phyloP scores from a whole-genome alignment of 2,113 vertebrate species.

The Dromaius novaehollandiae region DNA sequence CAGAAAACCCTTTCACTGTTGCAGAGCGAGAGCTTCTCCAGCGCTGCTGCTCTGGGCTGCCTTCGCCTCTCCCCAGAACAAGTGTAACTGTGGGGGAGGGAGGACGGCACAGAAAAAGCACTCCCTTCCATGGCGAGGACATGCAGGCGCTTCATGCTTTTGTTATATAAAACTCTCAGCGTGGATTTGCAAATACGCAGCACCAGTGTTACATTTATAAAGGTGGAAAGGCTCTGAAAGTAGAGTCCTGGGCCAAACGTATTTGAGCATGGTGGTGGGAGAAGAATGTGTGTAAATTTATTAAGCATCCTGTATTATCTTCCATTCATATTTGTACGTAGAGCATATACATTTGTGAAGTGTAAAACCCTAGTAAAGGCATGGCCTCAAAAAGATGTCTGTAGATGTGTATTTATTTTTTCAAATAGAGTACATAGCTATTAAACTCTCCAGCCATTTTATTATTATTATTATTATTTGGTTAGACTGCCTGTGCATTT shows the following conservation, averaged over 20 bases:
- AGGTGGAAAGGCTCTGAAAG: not conserved
- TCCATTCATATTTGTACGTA: not conserved
- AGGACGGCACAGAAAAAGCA: slow-evolving; percentile 44
- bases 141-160: not conserved
- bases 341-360: not conserved
- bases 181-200: slow-evolving; percentile 19
- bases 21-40: not conserved
- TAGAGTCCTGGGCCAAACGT: not conserved
- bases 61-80: slow-evolving; percentile 17
- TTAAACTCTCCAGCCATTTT: slow-evolving; percentile 36
- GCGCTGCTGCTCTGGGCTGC: not conserved
- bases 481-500: slow-evolving; percentile 48
- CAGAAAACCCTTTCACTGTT: not conserved
- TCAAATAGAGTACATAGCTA: not conserved
- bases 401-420: slow-evolving; percentile 30
- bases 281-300: not conserved
- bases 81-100: slow-evolving; percentile 39
- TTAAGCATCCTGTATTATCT: not conserved
- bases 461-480: slow-evolving; percentile 33
- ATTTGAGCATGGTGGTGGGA: not conserved
- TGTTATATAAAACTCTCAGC: slow-evolving; percentile 45
- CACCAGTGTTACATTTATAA: not conserved
- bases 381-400: slow-evolving; percentile 21
- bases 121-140: not conserved
- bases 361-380: not conserved